Evolutionary conservation across 2,888 invertebrate genomes (phyloP), one percentile per base, ranked within the genome.

Genomic region (Pocota personata): DNA sequence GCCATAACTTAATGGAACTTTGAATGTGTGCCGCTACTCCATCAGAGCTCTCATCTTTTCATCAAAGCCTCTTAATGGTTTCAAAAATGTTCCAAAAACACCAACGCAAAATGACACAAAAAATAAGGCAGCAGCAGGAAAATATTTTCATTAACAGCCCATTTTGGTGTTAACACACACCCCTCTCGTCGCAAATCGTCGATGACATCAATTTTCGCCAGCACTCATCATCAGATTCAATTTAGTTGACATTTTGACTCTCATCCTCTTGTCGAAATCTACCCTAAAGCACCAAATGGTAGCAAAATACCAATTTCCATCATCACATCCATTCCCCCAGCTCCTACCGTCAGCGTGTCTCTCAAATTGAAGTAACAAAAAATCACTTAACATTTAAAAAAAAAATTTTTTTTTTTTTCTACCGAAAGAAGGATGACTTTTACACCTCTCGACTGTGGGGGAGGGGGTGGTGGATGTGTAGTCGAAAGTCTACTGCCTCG

Each of bases 181-280:
- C 69, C 12, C 35, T 12, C 40, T 60, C 30, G 37, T 58, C 37
- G 14, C 58, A 69, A 79, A 71, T 55, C 80, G 71, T 80, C 82
- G 82, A 86, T 87, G 87, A 69, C 87, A 87, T 87, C 87, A 87
- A 87, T 82, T 87, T 87, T 87, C 82, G 37, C 73, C 64, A 82
- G 72, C 87, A 87, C 82, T 82, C 77, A 87, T 87, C 87, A 82
- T 87, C 82, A 87, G 87, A 87, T 82, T 87, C 87, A 87, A 87
- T 87, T 87, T 78, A 87, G 82, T 78, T 82, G 86, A 86, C 86
- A 86, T 86, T 86, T 86, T 76, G 71, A 77, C 86, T 82, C 72
- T 14, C 55, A 1, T 37, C 8, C 19, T 8, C 35, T 14, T 24
- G 66, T 73, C 64, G 40, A 66, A 66, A 64, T 77, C 71, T 82